phyloP scores from a whole-genome alignment of 2,797 vertebrate genomes.

The Arrhamphus sclerolepis region DNA sequence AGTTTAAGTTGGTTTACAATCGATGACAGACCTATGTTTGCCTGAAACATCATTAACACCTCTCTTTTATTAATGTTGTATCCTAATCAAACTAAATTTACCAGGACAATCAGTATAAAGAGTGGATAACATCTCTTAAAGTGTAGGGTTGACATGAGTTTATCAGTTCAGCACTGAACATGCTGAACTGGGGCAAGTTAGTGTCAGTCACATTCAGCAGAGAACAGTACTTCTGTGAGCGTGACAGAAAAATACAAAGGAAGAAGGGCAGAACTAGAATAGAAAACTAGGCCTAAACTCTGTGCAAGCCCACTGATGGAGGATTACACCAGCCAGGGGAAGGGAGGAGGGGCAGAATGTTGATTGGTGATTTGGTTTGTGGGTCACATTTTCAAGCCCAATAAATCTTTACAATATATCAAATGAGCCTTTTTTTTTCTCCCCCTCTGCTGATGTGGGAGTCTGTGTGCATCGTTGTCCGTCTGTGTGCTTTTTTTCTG shows the following conservation, averaged over 20 bases:
- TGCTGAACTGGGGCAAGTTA: slow-evolving; percentile 31
- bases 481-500: slow-evolving; percentile 35
- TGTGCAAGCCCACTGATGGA: slow-evolving; percentile 22
- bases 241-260: slow-evolving; percentile 54
- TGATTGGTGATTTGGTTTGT: slow-evolving; percentile 69
- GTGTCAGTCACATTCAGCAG: slow-evolving; percentile 39
- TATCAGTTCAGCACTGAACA: slow-evolving; percentile 21
- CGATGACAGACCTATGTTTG: too few relatives aligned
- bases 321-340: slow-evolving; percentile 36
- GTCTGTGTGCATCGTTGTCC: slow-evolving; percentile 14
- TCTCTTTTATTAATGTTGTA: too few relatives aligned
- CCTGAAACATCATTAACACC: too few relatives aligned
- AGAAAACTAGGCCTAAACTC: slow-evolving; percentile 55
- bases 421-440: slow-evolving; percentile 36
- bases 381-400: slow-evolving; percentile 79
- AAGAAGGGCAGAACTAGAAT: slow-evolving; percentile 35
- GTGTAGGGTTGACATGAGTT: slow-evolving; percentile 14
- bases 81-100: not conserved
- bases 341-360: slow-evolving; percentile 17
- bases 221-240: slow-evolving; percentile 41
- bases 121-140: not conserved
- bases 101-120: not conserved
- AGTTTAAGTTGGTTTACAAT: not conserved
- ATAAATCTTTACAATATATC: slow-evolving; percentile 74
- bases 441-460: slow-evolving; percentile 15